Evolutionary conservation across 2,888 invertebrate species (phyloP), one percentile per base, ranked within the genome.

Genomic region (Syrista parreyssii): DNA sequence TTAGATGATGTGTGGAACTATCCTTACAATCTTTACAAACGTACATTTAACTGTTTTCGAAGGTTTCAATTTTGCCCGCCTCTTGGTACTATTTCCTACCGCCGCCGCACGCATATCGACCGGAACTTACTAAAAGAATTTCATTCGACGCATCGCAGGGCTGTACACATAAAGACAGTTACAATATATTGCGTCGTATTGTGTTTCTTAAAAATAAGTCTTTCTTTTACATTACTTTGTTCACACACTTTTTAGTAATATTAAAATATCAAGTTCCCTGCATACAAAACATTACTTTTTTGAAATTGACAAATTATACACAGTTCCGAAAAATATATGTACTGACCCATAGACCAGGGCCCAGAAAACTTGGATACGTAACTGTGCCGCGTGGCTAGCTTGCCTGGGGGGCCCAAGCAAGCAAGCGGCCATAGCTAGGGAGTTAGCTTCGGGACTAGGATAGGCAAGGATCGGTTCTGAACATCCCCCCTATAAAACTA

Each of bases 391-490:
- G 80, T 82, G 79, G 81, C 79, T 78, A 76, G 75, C 71, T 76
- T 75, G 78, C 76, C 77, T 78, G 71, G 71, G 12, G 31, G 71
- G 71, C 71, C 33, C 71, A 33, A 33, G 31, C 32, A 23, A 71
- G 71, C 71, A 1, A 78, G 71, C 78, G 77, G 84, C 84, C 84
- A 84, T 85, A 83, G 85, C 90, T 90, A 90, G 90, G 90, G 90
- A 90, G 89, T 90, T 89, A 87, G 83, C 87, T 87, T 81, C 84
- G 85, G 85, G 87, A 89, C 89, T 90, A 90, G 90, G 83, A 85
- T 85, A 84, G 86, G 81, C 79, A 78, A 82, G 80, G 80, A 68
- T 76, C 78, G 35, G 69, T 73, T 55, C 35, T 75, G 40, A 78
- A 76, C 78, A 81, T 78, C 78, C 76, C 79, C 79, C 80, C 71